Evolutionary conservation across 2,888 invertebrate genomes (phyloP), one percentile per base, ranked within the genome.

Genomic region (Eristalis intricaria): DNA sequence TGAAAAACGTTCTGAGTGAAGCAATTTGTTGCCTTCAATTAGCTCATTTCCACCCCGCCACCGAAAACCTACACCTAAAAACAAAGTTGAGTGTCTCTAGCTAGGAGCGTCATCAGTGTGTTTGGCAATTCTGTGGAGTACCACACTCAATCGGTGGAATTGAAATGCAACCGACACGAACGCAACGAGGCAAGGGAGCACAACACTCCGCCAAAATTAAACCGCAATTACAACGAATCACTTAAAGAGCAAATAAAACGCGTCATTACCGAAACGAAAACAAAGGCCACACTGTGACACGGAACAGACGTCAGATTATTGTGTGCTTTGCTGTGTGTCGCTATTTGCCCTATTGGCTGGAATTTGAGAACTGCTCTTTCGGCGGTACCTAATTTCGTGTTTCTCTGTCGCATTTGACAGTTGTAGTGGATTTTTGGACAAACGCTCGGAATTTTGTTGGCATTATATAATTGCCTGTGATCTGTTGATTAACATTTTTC

Each of bases 191-290:
- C 68, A 75, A 79, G 56, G 73, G 78, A 79, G 79, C 50, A 50
- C 50, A 50, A 60, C 84, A 87, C 87, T 87, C 75, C 64, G 75
- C 84, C 84, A 60, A 87, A 87, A 87, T 87, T 87, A 87, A 87
- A 87, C 87, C 87, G 60, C 87, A 84, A 87, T 84, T 87, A 87
- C 84, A 87, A 76, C 80, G 80, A 84, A 84, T 80, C 87, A 87
- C 84, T 79, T 84, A 87, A 87, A 87, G 79, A 84, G 87, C 84
- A 87, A 87, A 84, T 87, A 87, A 84, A 87, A 87, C 84, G 87
- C 84, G 68, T 79, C 87, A 87, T 87, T 87, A 87, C 87, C 87
- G 79, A 79, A 77, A 84, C 73, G 75, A 84, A 87, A 87, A 87
- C 84, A 80, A 84, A 84, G 84, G 76, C 79, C 79, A 79, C 68